Evolutionary conservation across 2,888 invertebrate species (phyloP), one percentile per base, ranked within the genome.

Genomic region (Seira ritae): DNA sequence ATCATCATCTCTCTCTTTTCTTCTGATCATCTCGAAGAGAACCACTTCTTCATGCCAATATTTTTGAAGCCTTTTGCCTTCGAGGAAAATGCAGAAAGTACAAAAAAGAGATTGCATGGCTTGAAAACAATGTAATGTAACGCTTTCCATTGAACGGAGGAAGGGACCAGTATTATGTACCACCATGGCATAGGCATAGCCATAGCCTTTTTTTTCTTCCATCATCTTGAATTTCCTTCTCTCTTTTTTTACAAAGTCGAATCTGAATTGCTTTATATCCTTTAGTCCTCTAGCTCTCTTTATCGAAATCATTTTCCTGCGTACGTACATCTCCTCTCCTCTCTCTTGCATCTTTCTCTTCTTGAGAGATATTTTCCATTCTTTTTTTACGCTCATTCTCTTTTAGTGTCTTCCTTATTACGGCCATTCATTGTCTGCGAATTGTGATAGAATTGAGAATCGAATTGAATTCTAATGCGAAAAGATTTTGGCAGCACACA

Each of bases 401-500:
- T 20, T 50, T 22, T 17, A 23, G 10, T 69, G 60, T 68, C 80
- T 42, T 69, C 75, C 68, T 77, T 84, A 80, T 80, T 84, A 77
- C 80, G 80, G 65, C 69, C 81, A 78, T 84, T 84, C 85, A 86
- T 86, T 84, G 86, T 86, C 80, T 75, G 80, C 83, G 84, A 86
- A 86, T 86, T 86, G 86, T 84, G 84, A 86, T 86, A 70, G 84
- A 86, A 86, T 80, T 80, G 80, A 77, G 80, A 70, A 84, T 84
- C 75, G 77, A 86, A 86, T 86, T 86, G 86, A 86, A 84, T 86
- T 77, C 80, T 83, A 86, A 83, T 86, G 86, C 46, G 80, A 75
- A 42, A 42, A 42, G 66, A 71, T 74, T 84, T 74, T 84, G 83
- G 76, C 80, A 78, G 72, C 66, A 72, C 60, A 62, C 83, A 78